A percentile compares a stretch with the other conserved stretches of the same genome.
These are phyloP conservation scores for Achroia grisella DNA, from an alignment of 1,140 invertebrate species.

Conservation along the genomic window DNA sequence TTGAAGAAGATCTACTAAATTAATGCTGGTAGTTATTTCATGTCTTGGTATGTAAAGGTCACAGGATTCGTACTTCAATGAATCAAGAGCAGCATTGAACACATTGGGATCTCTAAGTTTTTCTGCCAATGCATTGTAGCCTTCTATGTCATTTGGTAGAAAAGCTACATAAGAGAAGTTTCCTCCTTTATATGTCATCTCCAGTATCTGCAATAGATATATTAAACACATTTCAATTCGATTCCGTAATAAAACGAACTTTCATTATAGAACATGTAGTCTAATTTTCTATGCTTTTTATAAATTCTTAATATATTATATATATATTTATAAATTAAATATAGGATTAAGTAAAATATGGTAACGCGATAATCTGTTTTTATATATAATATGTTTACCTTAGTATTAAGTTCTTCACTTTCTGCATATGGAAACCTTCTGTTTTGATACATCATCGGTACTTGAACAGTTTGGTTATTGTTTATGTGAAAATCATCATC, in stretches of 20 bases:
- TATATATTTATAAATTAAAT: no score
- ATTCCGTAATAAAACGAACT: background rate
- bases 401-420: slow-evolving; percentile 43
- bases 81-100: slow-evolving; percentile 9
- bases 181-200: slow-evolving; percentile 75
- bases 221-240: background rate
- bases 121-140: slow-evolving; percentile 56
- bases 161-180: slow-evolving; percentile 77
- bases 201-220: slow-evolving; percentile 57
- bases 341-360: no score
- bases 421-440: slow-evolving; percentile 28
- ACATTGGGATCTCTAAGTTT: slow-evolving; percentile 5
- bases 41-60: slow-evolving; percentile 77
- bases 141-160: slow-evolving; percentile 76
- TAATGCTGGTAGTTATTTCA: slow-evolving; percentile 71
- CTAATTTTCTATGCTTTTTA: slow-evolving; percentile 30
- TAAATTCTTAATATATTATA: no score
- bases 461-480: slow-evolving; percentile 8
- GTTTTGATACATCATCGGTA: slow-evolving; percentile 26
- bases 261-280: slow-evolving; percentile 42
- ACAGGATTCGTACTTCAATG: slow-evolving; percentile 44
- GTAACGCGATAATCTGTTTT: no score
- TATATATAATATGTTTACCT: no score
- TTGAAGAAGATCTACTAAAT: slow-evolving; percentile 68
- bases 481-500: slow-evolving; percentile 71